Conservation (phyloP, 1,140 invertebrate genomes). For the Drosophila kanapiae region DNA sequence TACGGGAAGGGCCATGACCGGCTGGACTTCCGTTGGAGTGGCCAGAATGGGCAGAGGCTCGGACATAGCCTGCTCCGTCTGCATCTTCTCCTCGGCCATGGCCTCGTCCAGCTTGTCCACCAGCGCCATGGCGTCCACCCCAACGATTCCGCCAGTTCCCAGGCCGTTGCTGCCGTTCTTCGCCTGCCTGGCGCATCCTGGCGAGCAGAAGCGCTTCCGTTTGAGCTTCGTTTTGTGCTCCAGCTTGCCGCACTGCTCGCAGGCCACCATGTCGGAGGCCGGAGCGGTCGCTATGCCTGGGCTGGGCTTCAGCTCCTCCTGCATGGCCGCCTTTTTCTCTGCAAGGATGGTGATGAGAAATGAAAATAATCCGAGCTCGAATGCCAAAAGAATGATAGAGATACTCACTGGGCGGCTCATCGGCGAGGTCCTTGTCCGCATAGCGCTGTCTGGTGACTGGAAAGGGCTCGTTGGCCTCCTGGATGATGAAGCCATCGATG, state of each 20-base stretch:
- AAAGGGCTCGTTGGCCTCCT: conserved; percentile 96
- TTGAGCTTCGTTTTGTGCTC: conserved; percentile 91
- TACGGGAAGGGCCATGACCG: conserved; percentile 6
- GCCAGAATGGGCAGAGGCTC: conserved; percentile 16
- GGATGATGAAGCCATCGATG: conserved; percentile 98
- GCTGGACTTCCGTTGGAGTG: conserved; percentile 7
- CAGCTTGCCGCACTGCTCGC: conserved; percentile 92
- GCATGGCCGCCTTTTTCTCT: conserved; percentile 85
- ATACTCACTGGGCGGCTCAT: conserved; percentile 89
- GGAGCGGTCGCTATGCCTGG: conserved; percentile 16
- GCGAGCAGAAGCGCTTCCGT: conserved; percentile 92
- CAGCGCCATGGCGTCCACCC: conserved; percentile 57
- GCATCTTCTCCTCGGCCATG: conserved; percentile 73
- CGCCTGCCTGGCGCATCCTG: conserved; percentile 68
- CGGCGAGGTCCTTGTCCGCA: conserved; percentile 86
- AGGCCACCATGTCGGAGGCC: conserved; percentile 87
- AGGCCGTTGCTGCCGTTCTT: conserved; percentile 54
- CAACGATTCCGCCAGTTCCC: conserved; percentile 61
- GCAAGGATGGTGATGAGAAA: conserved; percentile 36
- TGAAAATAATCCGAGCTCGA: neutral
- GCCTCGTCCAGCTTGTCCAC: conserved; percentile 72
- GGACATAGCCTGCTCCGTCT: conserved; percentile 49
- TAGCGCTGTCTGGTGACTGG: conserved; percentile 90
- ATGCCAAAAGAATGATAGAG: too few species aligned
- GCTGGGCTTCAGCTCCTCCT: conserved; percentile 64